Base-by-base conservation (phyloP, 2,113 vertebrate species). In the Perccottus glenii region DNA sequence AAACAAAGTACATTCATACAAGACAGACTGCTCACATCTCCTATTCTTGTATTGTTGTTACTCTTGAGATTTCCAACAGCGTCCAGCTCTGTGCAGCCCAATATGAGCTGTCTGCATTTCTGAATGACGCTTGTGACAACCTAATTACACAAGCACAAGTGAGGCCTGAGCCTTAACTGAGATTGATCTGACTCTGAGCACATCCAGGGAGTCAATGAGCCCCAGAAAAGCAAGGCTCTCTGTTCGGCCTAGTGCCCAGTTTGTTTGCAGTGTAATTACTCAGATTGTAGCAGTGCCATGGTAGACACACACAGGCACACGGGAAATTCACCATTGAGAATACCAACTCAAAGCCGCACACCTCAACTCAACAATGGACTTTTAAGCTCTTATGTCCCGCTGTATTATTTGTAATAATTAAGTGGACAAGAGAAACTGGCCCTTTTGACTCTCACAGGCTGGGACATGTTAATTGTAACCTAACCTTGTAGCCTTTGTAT, bases 261-360 rank as follows among this genome's bases (percentile, higher is more conserved):
- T 64, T 90, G 84, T 89, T 92, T 88, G 74, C 67, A 6, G 53
- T 74, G 80, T 83, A 88, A 89, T 90, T 88, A 86, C 75, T 59
- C 71, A 67, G 62, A 48, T 42, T 70, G 72, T 67, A 50, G 72
- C 50, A 33, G 81, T 70, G 88, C 78, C 81, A 73, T 52, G 60
- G 65, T 58, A 59, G 62, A 81, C 72, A 60, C 50, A 78, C 46
- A 64, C 19, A 59, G n/a, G n/a, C 78, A 67, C 50, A 35, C 67
- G 19, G 51, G 49, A 59, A 62, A 78, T 72, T 80, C 72, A 64
- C 72, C 70, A 78, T 76, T 53, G 62, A 60, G 64, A 75, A 75
- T 67, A 73, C 57, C 81, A 83, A 82, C 67, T 27, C 3, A 76
- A 60, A 71, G 62, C 70, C 47, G 57, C 67, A 67, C 65, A 58